phyloP scores from a whole-genome alignment of 1,140 invertebrate genomes.

The Brachionus asplanchnoidis region DNA sequence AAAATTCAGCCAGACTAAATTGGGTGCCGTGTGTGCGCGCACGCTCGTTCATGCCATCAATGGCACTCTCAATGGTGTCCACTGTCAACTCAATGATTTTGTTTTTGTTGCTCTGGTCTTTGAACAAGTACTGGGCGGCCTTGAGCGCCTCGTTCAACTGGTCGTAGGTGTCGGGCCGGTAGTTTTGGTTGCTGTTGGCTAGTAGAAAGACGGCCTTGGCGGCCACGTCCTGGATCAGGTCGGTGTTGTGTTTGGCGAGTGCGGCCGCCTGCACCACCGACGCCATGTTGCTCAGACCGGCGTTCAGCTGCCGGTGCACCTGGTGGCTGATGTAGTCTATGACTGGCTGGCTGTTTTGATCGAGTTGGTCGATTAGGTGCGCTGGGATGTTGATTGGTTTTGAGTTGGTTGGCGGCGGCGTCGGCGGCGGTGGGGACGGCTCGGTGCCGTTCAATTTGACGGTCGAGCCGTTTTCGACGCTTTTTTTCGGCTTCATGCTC shows the following conservation, averaged over 20 bases:
- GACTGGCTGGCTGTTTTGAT: background rate
- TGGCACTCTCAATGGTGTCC: background rate
- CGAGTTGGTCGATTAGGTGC: background rate
- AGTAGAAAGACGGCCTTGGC: background rate
- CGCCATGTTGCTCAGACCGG: background rate
- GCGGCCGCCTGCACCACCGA: background rate
- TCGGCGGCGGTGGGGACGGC: background rate
- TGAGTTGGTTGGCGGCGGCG: background rate
- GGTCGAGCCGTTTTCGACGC: background rate
- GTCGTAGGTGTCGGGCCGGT: background rate
- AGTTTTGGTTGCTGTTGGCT: background rate
- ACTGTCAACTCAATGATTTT: constrained; percentile 18
- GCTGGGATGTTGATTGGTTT: background rate
- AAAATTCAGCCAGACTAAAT: background rate
- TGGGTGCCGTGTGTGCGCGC: too few relatives aligned
- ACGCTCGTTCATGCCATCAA: too few relatives aligned
- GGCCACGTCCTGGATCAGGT: constrained; percentile 6
- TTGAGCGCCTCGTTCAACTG: constrained; percentile 1
- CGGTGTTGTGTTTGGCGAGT: background rate
- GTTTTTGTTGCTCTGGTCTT: constrained; percentile 12
- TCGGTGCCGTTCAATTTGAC: background rate
- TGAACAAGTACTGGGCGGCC: background rate
- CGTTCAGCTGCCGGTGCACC: background rate
- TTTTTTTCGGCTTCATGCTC: constrained; percentile 6
- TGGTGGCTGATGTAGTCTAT: background rate